phyloP scores from a whole-genome alignment of 2,113 vertebrate genomes.

The Saguinus imperator region DNA sequence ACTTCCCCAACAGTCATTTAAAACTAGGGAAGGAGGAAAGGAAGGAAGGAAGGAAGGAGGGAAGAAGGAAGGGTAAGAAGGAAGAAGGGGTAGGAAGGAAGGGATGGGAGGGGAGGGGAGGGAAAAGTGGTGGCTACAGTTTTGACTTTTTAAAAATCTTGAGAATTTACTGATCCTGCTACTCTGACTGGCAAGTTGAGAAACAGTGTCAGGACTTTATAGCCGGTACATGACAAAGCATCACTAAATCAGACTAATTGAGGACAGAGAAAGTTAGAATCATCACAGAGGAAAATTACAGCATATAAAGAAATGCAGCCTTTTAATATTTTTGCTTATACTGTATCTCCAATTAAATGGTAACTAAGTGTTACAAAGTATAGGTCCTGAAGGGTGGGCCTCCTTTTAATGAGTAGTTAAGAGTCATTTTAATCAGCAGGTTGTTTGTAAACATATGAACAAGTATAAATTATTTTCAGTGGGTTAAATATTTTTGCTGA shows the following conservation, averaged over 20 bases:
- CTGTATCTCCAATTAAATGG: constrained; percentile 52
- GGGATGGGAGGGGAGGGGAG: neutral
- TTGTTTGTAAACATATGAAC: constrained; percentile 52
- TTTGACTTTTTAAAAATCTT: constrained; percentile 26
- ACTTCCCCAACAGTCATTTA: neutral
- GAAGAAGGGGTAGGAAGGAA: neutral
- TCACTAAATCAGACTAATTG: constrained; percentile 1
- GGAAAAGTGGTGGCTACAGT: neutral
- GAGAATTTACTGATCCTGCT: neutral
- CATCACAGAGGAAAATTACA: constrained; percentile 57
- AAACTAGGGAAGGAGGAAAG: too few relatives aligned
- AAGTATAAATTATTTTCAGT: constrained; percentile 62
- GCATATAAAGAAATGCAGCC: neutral
- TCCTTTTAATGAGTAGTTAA: constrained; percentile 57
- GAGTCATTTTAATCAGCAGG: constrained; percentile 49
- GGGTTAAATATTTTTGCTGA: constrained; percentile 41
- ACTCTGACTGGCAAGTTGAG: neutral
- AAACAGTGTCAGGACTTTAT: neutral
- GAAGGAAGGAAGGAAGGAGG: too few relatives aligned
- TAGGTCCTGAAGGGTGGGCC: constrained; percentile 43
- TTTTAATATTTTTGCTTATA: constrained; percentile 36
- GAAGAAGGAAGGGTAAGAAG: too few relatives aligned
- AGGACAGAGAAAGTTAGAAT: constrained; percentile 50
- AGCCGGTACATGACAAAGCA: neutral
- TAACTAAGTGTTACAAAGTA: constrained; percentile 60